A percentile compares a stretch with the other conserved stretches of the same genome.
phyloP scores from a whole-genome alignment of 2,113 vertebrate species.

The Tragelaphus scriptus region DNA sequence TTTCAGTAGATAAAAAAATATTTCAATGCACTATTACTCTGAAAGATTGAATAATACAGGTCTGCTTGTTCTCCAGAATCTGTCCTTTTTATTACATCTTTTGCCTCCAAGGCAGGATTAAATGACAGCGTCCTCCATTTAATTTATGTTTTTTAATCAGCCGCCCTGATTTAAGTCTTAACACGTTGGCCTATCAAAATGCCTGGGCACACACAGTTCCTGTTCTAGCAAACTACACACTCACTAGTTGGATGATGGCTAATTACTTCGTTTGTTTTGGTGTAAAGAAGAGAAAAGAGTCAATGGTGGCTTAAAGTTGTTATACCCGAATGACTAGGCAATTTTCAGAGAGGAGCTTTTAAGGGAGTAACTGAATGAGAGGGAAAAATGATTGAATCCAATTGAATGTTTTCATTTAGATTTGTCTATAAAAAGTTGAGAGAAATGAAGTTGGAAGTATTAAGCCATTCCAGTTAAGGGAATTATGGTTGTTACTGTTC shows the following conservation, averaged over 20 bases:
- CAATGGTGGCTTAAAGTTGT: constrained; percentile 2
- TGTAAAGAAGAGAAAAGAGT: neutral
- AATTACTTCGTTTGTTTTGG: constrained; percentile 23
- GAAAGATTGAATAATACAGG: neutral
- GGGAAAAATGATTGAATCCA: neutral
- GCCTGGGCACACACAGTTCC: neutral
- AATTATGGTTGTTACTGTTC: neutral
- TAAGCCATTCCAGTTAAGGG: neutral
- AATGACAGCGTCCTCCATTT: constrained; percentile 16
- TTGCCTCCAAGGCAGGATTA: neutral
- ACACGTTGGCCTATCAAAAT: constrained; percentile 16
- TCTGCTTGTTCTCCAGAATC: neutral
- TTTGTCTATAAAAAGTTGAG: constrained; percentile 23
- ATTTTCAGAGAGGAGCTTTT: constrained; percentile 36
- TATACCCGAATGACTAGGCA: neutral
- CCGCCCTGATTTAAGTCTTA: constrained; percentile 20
- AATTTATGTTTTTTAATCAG: constrained; percentile 41
- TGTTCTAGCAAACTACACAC: neutral
- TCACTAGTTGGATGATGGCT: constrained; percentile 15
- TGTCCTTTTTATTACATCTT: neutral
- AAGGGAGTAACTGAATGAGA: constrained; percentile 13
- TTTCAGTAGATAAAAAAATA: constrained; percentile 25
- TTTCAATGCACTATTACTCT: constrained; percentile 3
- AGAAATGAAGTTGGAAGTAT: constrained; percentile 16
- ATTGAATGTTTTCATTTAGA: constrained; percentile 2